Percentiles rank a stretch among this genome's conserved stretches.
phyloP scores from a whole-genome alignment of 2,113 vertebrate species.

The Rattus norvegicus region DNA sequence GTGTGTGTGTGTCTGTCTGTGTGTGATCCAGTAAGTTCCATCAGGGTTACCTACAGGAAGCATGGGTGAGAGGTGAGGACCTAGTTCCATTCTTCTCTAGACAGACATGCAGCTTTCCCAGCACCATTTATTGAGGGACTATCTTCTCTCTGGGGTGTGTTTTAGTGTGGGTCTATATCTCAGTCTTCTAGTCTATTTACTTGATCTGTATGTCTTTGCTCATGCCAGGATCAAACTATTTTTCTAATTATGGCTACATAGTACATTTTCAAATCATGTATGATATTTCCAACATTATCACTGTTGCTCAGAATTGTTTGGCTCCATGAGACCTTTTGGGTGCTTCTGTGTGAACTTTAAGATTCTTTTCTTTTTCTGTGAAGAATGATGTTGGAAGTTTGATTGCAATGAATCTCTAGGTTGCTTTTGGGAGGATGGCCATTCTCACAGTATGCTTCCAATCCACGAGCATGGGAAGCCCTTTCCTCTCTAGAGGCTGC shows the following conservation, averaged over 20 bases:
- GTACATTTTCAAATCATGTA: not conserved
- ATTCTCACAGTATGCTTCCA: not conserved
- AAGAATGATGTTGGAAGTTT: not conserved
- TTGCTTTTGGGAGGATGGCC: too few relatives aligned
- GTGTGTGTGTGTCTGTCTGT: not conserved
- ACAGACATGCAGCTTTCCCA: not conserved
- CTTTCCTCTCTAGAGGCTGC: too few relatives aligned
- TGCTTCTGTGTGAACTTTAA: not conserved
- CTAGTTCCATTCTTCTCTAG: not conserved
- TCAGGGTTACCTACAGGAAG: not conserved
- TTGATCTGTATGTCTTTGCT: not conserved
- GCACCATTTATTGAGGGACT: not conserved
- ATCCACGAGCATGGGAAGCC: not conserved
- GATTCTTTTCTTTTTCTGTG: not conserved
- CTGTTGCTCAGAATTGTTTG: not conserved
- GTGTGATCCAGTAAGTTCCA: not conserved
- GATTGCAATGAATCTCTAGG: not conserved
- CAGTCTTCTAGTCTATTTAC: not conserved
- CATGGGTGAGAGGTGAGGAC: not conserved
- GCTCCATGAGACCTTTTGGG: not conserved
- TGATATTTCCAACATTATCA: not conserved
- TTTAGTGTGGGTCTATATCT: not conserved
- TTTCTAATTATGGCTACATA: not conserved
- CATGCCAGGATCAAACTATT: not conserved
- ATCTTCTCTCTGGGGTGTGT: not conserved